These are phyloP conservation scores for Yoshiicerus persimilis DNA, from an alignment of 1,140 invertebrate species.

Conservation along the genomic window DNA sequence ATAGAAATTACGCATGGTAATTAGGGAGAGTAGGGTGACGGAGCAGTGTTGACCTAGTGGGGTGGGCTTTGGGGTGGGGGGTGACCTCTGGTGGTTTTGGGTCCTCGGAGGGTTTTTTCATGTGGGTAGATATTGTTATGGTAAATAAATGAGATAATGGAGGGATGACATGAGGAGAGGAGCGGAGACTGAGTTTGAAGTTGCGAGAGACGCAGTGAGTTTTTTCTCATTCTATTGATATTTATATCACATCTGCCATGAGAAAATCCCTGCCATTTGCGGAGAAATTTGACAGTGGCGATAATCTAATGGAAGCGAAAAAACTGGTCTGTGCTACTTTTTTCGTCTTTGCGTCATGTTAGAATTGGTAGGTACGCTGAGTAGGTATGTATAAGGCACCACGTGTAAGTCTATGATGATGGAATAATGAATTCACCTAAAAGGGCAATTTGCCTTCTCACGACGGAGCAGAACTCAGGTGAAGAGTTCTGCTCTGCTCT, in stretches of 20 bases:
- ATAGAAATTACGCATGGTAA: too few relatives aligned
- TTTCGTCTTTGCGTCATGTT: constrained; percentile 48
- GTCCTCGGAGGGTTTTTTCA: background rate
- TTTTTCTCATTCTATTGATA: constrained; percentile 27
- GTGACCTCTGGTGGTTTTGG: background rate
- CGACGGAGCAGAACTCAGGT: constrained; percentile 10
- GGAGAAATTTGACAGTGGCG: constrained; percentile 50
- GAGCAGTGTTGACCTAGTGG: background rate
- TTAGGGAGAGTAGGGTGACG: too few relatives aligned
- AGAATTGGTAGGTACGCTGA: background rate
- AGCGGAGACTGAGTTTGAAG: background rate
- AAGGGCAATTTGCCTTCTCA: constrained; percentile 44
- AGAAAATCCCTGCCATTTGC: constrained; percentile 49
- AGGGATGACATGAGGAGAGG: background rate
- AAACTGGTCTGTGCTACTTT: constrained; percentile 50
- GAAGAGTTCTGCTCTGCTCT: background rate
- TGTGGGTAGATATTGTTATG: background rate
- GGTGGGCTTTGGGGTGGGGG: background rate
- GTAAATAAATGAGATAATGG: background rate
- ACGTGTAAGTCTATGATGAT: constrained; percentile 43
- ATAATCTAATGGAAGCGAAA: constrained; percentile 48
- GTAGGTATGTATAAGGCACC: constrained; percentile 36
- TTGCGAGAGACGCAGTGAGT: background rate
- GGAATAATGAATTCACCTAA: constrained; percentile 47
- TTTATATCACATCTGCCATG: constrained; percentile 34